phyloP scores from a whole-genome alignment of 2,797 vertebrate species.

The Tarsius wallacei region DNA sequence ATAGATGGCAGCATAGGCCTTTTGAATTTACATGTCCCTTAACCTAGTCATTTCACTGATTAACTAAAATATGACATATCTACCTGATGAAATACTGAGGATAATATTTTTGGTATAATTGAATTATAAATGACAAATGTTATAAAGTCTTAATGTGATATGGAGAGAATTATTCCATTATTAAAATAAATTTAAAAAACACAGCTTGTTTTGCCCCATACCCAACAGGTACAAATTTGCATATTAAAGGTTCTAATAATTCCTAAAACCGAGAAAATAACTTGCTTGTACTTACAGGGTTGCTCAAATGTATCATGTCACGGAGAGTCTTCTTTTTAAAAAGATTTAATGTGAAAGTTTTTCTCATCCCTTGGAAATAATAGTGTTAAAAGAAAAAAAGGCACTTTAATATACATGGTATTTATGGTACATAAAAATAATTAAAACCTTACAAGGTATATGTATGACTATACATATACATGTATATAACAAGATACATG shows the following conservation, averaged over 20 bases:
- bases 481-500: not conserved
- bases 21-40: accelerated
- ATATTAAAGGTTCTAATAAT: not conserved
- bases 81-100: not conserved
- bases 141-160: not conserved
- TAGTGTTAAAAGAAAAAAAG: not conserved
- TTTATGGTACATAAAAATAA: slow-evolving; percentile 40
- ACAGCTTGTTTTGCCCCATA: not conserved
- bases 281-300: not conserved
- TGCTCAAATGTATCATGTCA: not conserved
- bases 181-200: not conserved
- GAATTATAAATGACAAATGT: not conserved
- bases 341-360: not conserved
- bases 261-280: not conserved
- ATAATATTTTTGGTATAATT: not conserved
- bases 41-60: not conserved
- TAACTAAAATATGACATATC: not conserved
- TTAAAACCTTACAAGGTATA: not conserved
- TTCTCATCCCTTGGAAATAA: not conserved
- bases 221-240: not conserved
- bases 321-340: not conserved
- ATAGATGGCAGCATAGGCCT: not conserved
- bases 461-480: not conserved
- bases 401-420: not conserved
- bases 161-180: not conserved